Base-by-base conservation (phyloP, 2,888 invertebrate species). In the Plebejus argus region DNA sequence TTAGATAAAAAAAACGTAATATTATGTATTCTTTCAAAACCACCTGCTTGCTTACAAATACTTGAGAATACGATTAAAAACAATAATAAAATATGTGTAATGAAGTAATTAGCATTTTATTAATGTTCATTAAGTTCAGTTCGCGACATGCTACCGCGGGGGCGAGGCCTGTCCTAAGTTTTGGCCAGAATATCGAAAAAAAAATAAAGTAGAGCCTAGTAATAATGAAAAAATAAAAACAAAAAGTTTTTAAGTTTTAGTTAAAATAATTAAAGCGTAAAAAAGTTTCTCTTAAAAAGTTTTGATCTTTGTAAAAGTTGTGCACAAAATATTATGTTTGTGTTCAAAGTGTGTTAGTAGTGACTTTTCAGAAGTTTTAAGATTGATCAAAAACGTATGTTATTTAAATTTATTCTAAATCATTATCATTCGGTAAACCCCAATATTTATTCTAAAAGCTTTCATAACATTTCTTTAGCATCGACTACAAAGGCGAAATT, bases 101-200 rank as follows among this genome's bases (percentile, higher is more conserved):
- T 66, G 28, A 66, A 66, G 66, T 66, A 28, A 66, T 66, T 33
- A 33, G 66, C 66, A 66, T 66, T 61, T 61, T 33, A 33, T 66
- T 33, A 66, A 66, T 66, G 66, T 33, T 15, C 18, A 66, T 28
- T 66, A 66, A 66, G 66, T 66, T 66, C 66, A 66, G 66, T 66
- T 5, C 18, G 66, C 66, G 66, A 33, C 66, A 33, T 66, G 66
- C 66, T 15, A 18, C 28, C 28, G 28, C 15, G 12, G 28, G 28
- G 66, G 28, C 66, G 66, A 66, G 66, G 66, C 15, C 66, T 66
- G 28, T 66, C 23, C 28, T 66, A 66, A 66, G 66, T 28, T 66
- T 66, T 28, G 66, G 28, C 1, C 66, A 66, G 2, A 66, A 66
- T 23, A 28, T 33, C 0, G 23, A 66, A 66, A 15, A 66, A 28